phyloP scores from a whole-genome alignment of 2,888 invertebrate genomes.

The Halictus ligatus region DNA sequence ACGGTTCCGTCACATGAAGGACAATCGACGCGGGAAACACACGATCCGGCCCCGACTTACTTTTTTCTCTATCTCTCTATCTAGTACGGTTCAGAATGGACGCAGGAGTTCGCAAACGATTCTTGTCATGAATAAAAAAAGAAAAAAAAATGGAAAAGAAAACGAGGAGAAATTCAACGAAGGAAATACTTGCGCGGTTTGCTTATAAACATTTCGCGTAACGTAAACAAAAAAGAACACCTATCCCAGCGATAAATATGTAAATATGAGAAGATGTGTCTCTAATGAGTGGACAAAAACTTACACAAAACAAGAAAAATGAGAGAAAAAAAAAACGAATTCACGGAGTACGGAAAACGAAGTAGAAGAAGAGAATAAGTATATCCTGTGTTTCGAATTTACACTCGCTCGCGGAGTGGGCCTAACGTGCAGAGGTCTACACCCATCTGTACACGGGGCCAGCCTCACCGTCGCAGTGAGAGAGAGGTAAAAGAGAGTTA shows the following conservation, averaged over 20 bases:
- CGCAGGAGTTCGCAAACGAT: slow-evolving; percentile 27
- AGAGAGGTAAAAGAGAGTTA: too few relatives aligned
- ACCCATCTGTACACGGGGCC: too few relatives aligned
- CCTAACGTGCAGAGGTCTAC: too few relatives aligned
- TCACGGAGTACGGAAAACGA: background rate
- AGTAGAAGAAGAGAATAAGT: background rate
- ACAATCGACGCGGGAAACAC: background rate
- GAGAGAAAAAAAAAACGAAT: background rate
- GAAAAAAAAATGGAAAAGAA: background rate
- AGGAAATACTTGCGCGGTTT: slow-evolving; percentile 11
- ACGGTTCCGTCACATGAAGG: background rate
- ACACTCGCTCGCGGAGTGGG: slow-evolving; percentile 20
- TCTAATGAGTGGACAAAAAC: slow-evolving; percentile 36
- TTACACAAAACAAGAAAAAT: slow-evolving; percentile 25
- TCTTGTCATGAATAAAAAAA: slow-evolving; percentile 10
- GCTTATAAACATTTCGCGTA: background rate
- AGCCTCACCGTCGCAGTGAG: too few relatives aligned
- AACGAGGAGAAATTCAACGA: background rate
- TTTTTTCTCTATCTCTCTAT: background rate
- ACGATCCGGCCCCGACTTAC: slow-evolving; percentile 4
- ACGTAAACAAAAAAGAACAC: background rate
- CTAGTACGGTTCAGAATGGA: slow-evolving; percentile 39
- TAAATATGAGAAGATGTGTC: slow-evolving; percentile 22
- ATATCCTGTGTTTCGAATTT: background rate
- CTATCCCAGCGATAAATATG: slow-evolving; percentile 35